Evolutionary conservation across 2,888 invertebrate genomes (phyloP), one percentile per base, ranked within the genome.

Genomic region (Galeruca laticollis): DNA sequence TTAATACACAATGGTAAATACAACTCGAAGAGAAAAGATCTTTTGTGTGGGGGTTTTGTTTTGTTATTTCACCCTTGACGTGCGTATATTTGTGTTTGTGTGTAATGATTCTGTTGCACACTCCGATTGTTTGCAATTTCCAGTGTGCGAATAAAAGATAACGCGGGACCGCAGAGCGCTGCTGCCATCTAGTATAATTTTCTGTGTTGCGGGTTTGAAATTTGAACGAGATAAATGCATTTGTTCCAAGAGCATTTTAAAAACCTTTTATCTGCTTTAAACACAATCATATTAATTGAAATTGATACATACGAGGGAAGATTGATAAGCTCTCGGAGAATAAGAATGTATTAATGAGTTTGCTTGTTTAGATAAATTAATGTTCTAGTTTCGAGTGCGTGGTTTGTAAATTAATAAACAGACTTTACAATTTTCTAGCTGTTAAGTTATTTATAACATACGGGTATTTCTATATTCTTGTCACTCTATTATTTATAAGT

Each of bases 61-160:
- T 57, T 60, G 67, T 72, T 72, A 59, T 71, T 73, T 72, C 72
- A 70, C 74, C 72, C 74, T 60, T 47, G 71, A 69, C 56, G 60
- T 63, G 54, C 73, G 71, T 74, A 75, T 73, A 75, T 54, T 54
- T 64, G 43, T 57, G 73, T 63, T 57, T 67, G 56, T 76, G 70
- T 75, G 76, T 73, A 76, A 71, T 75, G 72, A 73, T 76, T 74
- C 66, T 71, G 76, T 74, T 76, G 74, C 76, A 78, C 77, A 76
- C 78, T 77, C 76, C 75, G 69, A 77, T 78, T 78, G 76, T 76
- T 74, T 74, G 71, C 73, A 69, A 60, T 70, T 67, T 70, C 65
- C 72, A 61, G 71, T 61, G 68, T 71, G 66, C 69, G 71, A 70
- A 72, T 66, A 69, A 71, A 72, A 73, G 76, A 75, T 75, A 75